Evolutionary conservation across 2,888 invertebrate genomes (phyloP).

Genomic region (Zaprionus lineosus): DNA sequence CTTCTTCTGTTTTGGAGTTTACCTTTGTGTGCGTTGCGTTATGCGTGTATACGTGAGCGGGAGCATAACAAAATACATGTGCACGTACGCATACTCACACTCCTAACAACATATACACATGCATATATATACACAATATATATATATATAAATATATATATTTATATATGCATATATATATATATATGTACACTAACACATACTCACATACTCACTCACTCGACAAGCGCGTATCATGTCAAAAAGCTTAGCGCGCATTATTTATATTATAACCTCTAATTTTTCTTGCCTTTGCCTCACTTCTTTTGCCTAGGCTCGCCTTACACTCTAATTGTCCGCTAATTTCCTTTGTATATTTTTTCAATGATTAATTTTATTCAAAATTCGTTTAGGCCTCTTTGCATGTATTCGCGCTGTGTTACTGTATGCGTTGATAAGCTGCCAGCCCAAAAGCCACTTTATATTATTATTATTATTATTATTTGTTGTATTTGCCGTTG

Average conservation of each 20-base stretch:
- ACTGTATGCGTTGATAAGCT: slow-evolving; percentile 47
- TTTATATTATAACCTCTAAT: slow-evolving; percentile 74
- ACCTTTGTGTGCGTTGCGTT: slow-evolving; percentile 32
- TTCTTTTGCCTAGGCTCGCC: slow-evolving; percentile 32
- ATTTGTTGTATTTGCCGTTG: too few species aligned
- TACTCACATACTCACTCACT: slow-evolving; percentile 33
- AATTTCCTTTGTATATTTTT: slow-evolving; percentile 51
- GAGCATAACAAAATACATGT: slow-evolving; percentile 42
- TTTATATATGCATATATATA: neutral
- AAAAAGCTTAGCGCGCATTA: slow-evolving; percentile 74
- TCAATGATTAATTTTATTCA: slow-evolving; percentile 44
- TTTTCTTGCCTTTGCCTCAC: slow-evolving; percentile 49
- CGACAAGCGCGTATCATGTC: slow-evolving; percentile 62
- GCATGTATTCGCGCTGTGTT: slow-evolving; percentile 14
- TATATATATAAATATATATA: slow-evolving; percentile 23
- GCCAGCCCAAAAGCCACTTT: slow-evolving; percentile 51
- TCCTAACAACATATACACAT: slow-evolving; percentile 30
- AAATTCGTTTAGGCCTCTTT: slow-evolving; percentile 14
- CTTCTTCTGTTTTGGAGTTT: slow-evolving; percentile 50
- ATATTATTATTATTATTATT: too few species aligned
- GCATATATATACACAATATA: slow-evolving; percentile 29
- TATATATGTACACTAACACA: slow-evolving; percentile 11
- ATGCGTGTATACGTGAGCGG: slow-evolving; percentile 33
- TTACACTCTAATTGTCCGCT: slow-evolving; percentile 57
- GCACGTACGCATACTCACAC: too few species aligned